phyloP scores from a whole-genome alignment of 2,797 vertebrate genomes.

The Myotis pilosus region DNA sequence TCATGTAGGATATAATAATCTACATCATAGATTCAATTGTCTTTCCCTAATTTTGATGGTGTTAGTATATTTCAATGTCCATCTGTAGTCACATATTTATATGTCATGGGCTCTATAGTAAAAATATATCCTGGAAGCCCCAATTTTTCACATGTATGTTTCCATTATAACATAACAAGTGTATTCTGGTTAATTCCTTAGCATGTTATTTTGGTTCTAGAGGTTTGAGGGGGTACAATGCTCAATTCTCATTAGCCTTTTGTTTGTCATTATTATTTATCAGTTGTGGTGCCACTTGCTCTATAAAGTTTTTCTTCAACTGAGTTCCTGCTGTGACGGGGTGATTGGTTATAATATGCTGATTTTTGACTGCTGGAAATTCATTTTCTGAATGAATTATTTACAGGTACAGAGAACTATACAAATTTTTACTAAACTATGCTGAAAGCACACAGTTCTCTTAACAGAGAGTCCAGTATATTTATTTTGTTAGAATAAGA shows the following conservation, averaged over 20 bases:
- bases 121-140: neutral
- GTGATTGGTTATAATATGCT: neutral
- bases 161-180: neutral
- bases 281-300: rapidly evolving
- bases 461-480: neutral
- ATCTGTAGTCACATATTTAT: neutral
- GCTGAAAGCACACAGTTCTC: neutral
- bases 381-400: constrained; percentile 13
- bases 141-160: neutral
- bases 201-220: neutral
- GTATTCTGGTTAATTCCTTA: neutral
- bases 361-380: constrained; percentile 8
- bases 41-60: neutral
- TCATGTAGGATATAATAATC: neutral
- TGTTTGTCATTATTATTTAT: neutral
- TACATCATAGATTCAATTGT: neutral
- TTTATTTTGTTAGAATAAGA: neutral
- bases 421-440: neutral
- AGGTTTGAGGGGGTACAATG: neutral
- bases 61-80: neutral
- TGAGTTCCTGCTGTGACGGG: rapidly evolving
- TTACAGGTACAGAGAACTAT: constrained; percentile 7
- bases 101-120: neutral
- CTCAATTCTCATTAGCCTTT: neutral
- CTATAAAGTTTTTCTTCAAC: neutral